Evolutionary conservation across 2,797 vertebrate species (phyloP).

Genomic region (Lycodopsis pacificus): DNA sequence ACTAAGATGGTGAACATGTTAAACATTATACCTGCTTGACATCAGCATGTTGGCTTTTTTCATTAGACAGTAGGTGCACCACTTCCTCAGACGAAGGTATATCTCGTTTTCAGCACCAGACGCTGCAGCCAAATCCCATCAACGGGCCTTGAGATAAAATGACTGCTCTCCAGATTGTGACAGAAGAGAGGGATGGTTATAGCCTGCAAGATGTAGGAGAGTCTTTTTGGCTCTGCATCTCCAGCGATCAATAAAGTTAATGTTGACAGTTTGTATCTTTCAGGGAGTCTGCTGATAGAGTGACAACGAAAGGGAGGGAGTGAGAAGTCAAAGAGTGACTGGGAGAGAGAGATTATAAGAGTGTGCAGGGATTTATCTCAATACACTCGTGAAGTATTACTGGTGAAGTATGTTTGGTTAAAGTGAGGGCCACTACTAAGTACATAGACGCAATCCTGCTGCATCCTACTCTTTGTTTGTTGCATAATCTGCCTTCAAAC

Average conservation of each 20-base stretch:
- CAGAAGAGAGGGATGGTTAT: slow-evolving; percentile 23
- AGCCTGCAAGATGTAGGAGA: slow-evolving; percentile 27
- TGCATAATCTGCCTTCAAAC: slow-evolving; percentile 31
- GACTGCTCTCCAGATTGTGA: slow-evolving; percentile 19
- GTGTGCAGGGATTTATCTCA: slow-evolving; percentile 28
- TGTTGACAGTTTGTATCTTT: slow-evolving; percentile 50
- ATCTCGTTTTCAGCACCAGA: slow-evolving; percentile 8
- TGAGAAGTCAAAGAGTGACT: slow-evolving; percentile 42
- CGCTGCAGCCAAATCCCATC: slow-evolving; percentile 27
- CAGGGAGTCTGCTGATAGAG: slow-evolving; percentile 18
- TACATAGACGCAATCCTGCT: slow-evolving; percentile 5
- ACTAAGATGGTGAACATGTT: not conserved
- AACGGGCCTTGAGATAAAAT: slow-evolving; percentile 22
- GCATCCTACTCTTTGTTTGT: slow-evolving; percentile 23
- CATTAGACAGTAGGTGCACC: not conserved
- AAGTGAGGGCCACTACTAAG: slow-evolving; percentile 11
- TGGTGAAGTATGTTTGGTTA: slow-evolving; percentile 22
- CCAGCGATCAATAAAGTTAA: slow-evolving; percentile 34
- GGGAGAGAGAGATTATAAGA: slow-evolving; percentile 13
- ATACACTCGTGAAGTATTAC: slow-evolving; percentile 12
- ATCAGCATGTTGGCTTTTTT: not conserved
- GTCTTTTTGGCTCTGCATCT: slow-evolving; percentile 27
- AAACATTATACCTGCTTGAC: not conserved
- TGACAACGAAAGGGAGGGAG: slow-evolving; percentile 23
- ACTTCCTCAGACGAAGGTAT: not conserved